A percentile compares a stretch with the other conserved stretches of the same genome.
Evolutionary conservation across 2,797 vertebrate genomes (phyloP).

Genomic region (Sebastes alutus): DNA sequence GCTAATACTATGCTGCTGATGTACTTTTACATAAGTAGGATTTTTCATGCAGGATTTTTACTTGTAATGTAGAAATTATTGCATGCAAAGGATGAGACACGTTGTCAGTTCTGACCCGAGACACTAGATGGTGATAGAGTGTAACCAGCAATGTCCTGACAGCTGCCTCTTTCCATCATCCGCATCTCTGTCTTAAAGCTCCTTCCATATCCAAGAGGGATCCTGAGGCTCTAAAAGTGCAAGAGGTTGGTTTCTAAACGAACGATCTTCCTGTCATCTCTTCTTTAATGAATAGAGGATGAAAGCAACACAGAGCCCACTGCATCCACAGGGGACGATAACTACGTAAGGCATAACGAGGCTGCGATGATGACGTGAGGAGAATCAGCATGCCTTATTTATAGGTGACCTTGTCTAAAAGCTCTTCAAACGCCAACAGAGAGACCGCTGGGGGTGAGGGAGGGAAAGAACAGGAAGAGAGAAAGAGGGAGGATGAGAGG

Average conservation of each 20-base stretch:
- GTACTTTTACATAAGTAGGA: no score
- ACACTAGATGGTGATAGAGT: conserved; percentile 79
- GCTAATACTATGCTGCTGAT: no score
- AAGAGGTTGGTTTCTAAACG: conserved; percentile 45
- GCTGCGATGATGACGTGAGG: conserved; percentile 66
- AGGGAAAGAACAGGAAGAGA: background rate
- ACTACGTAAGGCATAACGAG: conserved; percentile 63
- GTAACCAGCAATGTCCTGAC: conserved; percentile 33
- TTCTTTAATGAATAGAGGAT: conserved; percentile 63
- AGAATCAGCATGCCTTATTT: conserved; percentile 80
- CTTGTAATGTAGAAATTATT: background rate
- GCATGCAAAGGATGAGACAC: background rate
- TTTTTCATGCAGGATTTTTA: no score
- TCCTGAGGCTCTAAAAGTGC: conserved; percentile 45
- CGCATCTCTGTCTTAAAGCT: conserved; percentile 47
- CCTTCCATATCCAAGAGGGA: conserved; percentile 50
- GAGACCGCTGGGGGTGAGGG: conserved; percentile 46
- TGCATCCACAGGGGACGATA: conserved; percentile 55
- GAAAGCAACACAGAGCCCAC: conserved; percentile 46
- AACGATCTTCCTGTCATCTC: conserved; percentile 56
- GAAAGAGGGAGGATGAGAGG: conserved; percentile 13
- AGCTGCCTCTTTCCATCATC: conserved; percentile 52
- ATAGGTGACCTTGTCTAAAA: conserved; percentile 82
- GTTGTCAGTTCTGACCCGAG: conserved; percentile 31
- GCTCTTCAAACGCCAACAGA: conserved; percentile 68